Base-by-base conservation (phyloP, 30 jellyfish, hydroid and myxozoan species). In the Hydra vulgaris region DNA sequence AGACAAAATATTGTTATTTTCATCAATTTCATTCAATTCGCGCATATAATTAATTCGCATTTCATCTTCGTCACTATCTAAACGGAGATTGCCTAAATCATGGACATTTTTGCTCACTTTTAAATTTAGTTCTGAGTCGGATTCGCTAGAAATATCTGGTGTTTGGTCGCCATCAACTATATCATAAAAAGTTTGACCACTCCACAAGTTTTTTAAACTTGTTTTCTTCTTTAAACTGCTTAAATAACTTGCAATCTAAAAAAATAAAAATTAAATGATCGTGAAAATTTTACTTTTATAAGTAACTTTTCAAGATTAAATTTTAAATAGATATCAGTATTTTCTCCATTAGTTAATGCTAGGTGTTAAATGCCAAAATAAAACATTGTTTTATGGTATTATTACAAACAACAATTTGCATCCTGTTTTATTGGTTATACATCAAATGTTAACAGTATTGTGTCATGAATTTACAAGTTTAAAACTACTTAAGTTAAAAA, bases 61-160 rank as follows among this genome's bases (percentile, higher is more conserved):
- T 18, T 89, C 96, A 21, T 89, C 96, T 40, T 89, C 96, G 27
- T 89, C 96, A 56, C 96, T 89, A 79, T 89, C 96, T 21, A 89
- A 27, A 1, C 84, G 79, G 53, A 89, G 71, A 4, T 66, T 76
- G 1, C 66, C 26, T 16, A 82, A 74, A 26, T 68, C 61, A 24
- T 66, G 82, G 15, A 68, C 56, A 23, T 82, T 72, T 8, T 82
- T 78, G 61, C 96, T 76, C 0, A 76, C 52, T 23, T 72, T 54
- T 20, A 69, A 8, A 53, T 66, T 78, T 24, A 88, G 89, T 27
- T 86, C 89, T 26, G 85, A 95, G 17, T 88, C 86, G 12, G 92
- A 21, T 25, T 85, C 95, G 7, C 26, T 18, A 4, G 87, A 80
- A 18, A 89, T 81, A n/a, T 89, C 96, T 7, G 95, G 96, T 12